These are phyloP conservation scores for Cavia aperea DNA, from an alignment of 2,113 vertebrate species.

Conservation along the genomic window DNA sequence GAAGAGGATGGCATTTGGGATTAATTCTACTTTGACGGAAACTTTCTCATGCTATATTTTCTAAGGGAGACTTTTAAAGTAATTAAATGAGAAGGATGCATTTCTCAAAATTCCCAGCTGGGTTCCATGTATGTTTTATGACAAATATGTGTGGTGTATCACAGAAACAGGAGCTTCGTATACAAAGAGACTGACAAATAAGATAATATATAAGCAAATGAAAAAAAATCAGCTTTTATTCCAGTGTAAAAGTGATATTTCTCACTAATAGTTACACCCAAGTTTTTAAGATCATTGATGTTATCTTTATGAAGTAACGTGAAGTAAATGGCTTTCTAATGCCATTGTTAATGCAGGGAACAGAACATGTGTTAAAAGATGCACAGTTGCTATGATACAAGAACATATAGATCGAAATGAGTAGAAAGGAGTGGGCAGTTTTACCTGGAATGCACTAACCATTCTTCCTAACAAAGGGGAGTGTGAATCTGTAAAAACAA, in stretches of 20 bases:
- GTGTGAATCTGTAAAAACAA: not conserved
- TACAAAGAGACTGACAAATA: conserved; percentile 21
- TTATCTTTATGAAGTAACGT: not conserved
- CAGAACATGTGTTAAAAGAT: not conserved
- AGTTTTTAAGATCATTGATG: not conserved
- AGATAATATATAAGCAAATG: conserved; percentile 3
- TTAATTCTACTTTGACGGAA: conserved; percentile 41
- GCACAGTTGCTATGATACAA: not conserved
- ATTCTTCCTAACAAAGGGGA: not conserved
- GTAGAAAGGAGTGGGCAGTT: not conserved
- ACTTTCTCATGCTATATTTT: conserved; percentile 11
- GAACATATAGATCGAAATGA: not conserved
- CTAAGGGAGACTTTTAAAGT: conserved; percentile 17
- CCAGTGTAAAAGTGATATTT: not conserved
- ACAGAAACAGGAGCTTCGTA: conserved; percentile 37
- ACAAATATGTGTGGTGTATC: not conserved
- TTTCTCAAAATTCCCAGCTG: conserved; percentile 31
- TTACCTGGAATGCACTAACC: not conserved
- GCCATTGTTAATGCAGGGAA: not conserved
- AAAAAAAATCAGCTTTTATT: not conserved
- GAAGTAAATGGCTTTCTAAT: not conserved
- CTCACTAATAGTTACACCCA: not conserved
- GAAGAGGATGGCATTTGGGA: conserved; percentile 27
- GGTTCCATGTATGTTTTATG: conserved; percentile 12
- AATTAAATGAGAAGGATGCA: conserved; percentile 33